phyloP scores from a whole-genome alignment of 53 echinoderm and acorn worm genomes.

The Arbacia lixula region DNA sequence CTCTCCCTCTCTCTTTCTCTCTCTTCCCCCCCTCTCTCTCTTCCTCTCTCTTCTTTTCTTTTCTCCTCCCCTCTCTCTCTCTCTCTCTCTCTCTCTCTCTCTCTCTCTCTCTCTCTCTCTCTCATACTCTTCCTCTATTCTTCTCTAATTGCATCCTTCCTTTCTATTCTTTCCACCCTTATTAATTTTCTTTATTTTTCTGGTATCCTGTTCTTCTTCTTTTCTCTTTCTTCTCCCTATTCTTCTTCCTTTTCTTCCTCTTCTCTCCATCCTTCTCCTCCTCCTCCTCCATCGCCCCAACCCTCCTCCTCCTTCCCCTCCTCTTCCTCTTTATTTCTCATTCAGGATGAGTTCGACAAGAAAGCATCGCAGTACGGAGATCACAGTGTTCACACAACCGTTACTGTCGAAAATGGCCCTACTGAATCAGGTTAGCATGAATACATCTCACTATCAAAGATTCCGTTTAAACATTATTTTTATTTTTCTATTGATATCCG shows the following conservation, averaged over 20 bases:
- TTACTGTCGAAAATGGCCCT: background rate
- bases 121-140: background rate
- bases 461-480: too few relatives aligned
- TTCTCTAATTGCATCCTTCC: background rate
- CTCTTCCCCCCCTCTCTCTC: background rate
- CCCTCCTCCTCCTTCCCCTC: background rate
- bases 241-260: background rate
- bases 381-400: background rate
- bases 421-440: background rate
- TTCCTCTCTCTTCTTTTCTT: background rate
- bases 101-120: background rate
- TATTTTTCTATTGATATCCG: too few relatives aligned
- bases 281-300: background rate
- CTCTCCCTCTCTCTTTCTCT: background rate
- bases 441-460: too few relatives aligned
- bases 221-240: background rate
- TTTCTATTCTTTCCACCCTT: background rate
- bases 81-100: background rate
- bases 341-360: conserved; percentile 14
- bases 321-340: background rate
- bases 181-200: background rate
- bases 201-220: background rate
- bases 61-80: background rate
- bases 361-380: background rate
- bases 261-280: background rate